Percentiles rank a stretch among this genome's conserved stretches.
phyloP scores from a whole-genome alignment of 2,797 vertebrate genomes.

The Calcarius lapponicus region DNA sequence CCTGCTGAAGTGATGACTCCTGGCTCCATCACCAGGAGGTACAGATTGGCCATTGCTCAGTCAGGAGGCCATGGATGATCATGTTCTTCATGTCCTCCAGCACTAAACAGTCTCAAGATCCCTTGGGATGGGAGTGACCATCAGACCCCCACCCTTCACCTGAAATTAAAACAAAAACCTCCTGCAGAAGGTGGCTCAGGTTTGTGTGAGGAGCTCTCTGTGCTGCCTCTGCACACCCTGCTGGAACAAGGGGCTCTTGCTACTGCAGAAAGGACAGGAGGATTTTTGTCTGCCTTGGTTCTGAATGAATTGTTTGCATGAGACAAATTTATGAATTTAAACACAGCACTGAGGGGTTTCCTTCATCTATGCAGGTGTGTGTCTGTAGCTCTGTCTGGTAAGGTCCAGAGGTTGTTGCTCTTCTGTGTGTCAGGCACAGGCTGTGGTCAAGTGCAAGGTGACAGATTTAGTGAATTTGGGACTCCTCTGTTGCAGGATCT shows the following conservation, averaged over 20 bases:
- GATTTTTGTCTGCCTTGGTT: not conserved
- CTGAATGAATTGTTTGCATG: not conserved
- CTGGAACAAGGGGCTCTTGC: not conserved
- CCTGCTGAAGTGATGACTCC: not conserved
- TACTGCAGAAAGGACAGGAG: not conserved
- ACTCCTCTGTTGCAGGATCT: slow-evolving; percentile 82
- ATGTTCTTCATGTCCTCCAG: not conserved
- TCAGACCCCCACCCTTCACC: not conserved
- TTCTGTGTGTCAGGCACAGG: not conserved
- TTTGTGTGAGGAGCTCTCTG: not conserved
- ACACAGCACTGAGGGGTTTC: not conserved
- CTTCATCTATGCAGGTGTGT: not conserved
- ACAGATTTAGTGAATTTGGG: not conserved
- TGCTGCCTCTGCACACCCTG: not conserved
- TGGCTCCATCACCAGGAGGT: not conserved
- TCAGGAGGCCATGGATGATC: not conserved
- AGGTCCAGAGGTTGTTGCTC: not conserved
- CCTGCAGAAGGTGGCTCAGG: not conserved
- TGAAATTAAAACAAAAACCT: not conserved
- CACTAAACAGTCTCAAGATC: not conserved
- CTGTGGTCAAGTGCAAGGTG: not conserved
- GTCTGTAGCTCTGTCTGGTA: not conserved
- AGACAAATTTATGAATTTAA: not conserved
- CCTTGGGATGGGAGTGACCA: not conserved
- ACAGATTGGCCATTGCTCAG: rapidly evolving